A percentile compares a stretch with the other conserved stretches of the same genome.
Conservation (phyloP, 2,797 vertebrate species). For the Artibeus jamaicensis region DNA sequence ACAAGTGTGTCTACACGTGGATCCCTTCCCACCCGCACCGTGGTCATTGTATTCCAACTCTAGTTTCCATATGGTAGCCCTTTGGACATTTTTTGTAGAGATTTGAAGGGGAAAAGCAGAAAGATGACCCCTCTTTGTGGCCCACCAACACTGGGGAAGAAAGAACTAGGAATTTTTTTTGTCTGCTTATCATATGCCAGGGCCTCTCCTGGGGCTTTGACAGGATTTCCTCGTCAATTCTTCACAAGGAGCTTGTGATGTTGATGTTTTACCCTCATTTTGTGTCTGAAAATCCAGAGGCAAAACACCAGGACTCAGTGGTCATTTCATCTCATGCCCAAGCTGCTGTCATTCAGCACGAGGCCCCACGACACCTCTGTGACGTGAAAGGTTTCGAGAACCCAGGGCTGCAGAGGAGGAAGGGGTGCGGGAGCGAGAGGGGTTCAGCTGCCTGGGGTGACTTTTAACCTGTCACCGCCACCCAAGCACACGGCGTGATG, state of each 20-base stretch:
- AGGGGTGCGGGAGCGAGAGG: too few species aligned
- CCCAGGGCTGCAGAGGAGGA: not conserved
- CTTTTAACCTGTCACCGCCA: not conserved
- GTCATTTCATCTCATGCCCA: not conserved
- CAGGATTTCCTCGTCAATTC: not conserved
- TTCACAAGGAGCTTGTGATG: not conserved
- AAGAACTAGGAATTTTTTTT: not conserved
- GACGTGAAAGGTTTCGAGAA: not conserved
- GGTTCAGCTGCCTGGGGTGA: not conserved
- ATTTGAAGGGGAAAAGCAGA: not conserved
- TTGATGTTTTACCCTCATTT: not conserved
- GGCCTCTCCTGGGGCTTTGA: not conserved
- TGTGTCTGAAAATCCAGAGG: not conserved
- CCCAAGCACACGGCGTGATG: fast-evolving
- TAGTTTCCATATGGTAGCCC: not conserved
- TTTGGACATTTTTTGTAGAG: not conserved
- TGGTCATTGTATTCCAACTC: not conserved
- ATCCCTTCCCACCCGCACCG: not conserved
- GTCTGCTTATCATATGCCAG: not conserved
- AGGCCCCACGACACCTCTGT: not conserved
- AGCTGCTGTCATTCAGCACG: not conserved
- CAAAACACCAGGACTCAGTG: not conserved
- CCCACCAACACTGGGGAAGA: too few species aligned
- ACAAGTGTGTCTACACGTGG: too few species aligned
- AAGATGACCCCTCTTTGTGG: not conserved